Base-by-base conservation (phyloP, 2,797 vertebrate genomes). In the Uromys caudimaculatus region DNA sequence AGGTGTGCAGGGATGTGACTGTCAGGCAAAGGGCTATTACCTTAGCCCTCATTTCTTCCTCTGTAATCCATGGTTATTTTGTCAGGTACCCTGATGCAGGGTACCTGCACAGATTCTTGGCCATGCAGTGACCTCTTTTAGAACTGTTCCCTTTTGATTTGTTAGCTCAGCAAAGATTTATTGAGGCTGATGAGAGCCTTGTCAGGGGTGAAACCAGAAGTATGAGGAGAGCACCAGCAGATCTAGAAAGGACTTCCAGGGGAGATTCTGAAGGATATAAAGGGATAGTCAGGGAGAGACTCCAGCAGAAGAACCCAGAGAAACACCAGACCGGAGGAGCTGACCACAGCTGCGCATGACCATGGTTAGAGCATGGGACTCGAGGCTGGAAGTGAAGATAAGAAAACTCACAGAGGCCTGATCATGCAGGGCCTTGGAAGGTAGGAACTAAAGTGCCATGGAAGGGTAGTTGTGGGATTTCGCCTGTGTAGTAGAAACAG, bases 1-100 rank as follows among this genome's bases (percentile, higher is more conserved):
- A 73, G 67, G 27, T 32, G n/a, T 50, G 83, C 73, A 79, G 54
- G 19, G 93, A 75, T 90, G 41, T 69, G 82, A 58, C 67, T 69
- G 29, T 21, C 38, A 81, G 73, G 13, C 69, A 62, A 89, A 87
- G 16, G 73, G 67, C 90, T 32, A 89, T 78, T 81, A 35, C 21
- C 24, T 91, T 81, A 60, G 88, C 54, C 50, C 96, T 60, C 76
- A 78, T 93, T 79, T 93, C 81, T 19, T 94, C 35, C 38, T 83
- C 71, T 88, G 2, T 89, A 90, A 78, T 29, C 92, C 67, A 35
- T 38, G 27, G 16, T 56, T 90, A 7, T 75, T 44, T 95, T 83
- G 41, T 75, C 58, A 41, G 8, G 47, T 84, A 60, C 35, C 8
- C 19, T 94, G 56, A 44, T 76, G 52, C 76, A 54, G 56, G 60